These are phyloP conservation scores for Amazona vittata DNA, from an alignment of 2,113 vertebrate species.

Conservation along the genomic window DNA sequence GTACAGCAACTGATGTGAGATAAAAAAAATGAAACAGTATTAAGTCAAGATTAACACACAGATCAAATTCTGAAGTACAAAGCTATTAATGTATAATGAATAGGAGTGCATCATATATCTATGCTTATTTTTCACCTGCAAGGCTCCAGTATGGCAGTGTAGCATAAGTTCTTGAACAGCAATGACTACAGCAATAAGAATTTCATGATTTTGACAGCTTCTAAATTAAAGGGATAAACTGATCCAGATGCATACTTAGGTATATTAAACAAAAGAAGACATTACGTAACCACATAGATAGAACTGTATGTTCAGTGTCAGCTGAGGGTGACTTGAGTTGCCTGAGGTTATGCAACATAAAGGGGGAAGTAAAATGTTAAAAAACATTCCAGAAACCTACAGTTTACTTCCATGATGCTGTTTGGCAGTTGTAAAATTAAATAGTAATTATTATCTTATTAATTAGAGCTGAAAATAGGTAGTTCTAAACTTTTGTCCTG, in stretches of 20 bases:
- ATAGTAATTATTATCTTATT: neutral
- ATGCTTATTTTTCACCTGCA: neutral
- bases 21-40: neutral
- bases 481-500: neutral
- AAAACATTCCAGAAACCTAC: neutral
- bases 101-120: neutral
- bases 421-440: neutral
- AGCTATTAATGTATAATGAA: neutral
- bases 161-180: conserved; percentile 13
- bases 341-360: conserved; percentile 42
- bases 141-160: neutral
- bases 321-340: conserved; percentile 55
- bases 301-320: conserved; percentile 60
- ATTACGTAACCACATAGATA: conserved; percentile 59
- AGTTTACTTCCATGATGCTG: neutral
- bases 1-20: neutral
- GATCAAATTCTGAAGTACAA: neutral
- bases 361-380: neutral
- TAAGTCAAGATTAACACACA: neutral
- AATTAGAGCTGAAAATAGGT: neutral
- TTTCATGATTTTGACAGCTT: conserved; percentile 49
- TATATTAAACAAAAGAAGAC: conserved; percentile 67
- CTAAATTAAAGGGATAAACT: conserved; percentile 58
- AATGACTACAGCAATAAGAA: neutral
- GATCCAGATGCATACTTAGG: conserved; percentile 51